A percentile compares a stretch with the other conserved stretches of the same genome.
Conservation (phyloP, 2,113 vertebrate species). For the Gymnorhina tibicen region DNA sequence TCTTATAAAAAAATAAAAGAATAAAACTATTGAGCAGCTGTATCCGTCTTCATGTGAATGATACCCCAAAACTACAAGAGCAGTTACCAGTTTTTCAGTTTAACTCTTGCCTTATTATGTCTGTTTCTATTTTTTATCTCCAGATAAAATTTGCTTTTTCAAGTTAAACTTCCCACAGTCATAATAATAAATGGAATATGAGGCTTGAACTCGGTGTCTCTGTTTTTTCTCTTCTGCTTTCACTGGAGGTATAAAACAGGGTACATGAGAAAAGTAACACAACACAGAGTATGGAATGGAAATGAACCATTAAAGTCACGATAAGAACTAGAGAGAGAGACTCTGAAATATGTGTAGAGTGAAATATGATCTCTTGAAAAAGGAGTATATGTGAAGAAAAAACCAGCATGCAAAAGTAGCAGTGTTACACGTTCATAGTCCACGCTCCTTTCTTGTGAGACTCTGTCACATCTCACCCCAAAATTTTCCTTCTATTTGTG, state of each 20-base stretch:
- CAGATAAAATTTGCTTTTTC: background rate
- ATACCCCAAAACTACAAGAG: background rate
- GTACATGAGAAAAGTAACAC: background rate
- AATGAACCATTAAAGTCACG: background rate
- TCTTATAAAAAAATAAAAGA: background rate
- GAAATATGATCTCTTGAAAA: background rate
- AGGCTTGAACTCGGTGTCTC: background rate
- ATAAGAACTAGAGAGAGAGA: background rate
- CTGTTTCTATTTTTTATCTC: background rate
- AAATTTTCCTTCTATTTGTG: background rate
- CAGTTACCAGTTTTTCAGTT: background rate
- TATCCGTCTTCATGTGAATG: background rate
- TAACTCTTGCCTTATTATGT: background rate
- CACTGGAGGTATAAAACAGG: background rate
- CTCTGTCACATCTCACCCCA: background rate
- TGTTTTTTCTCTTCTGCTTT: background rate
- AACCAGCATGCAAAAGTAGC: background rate
- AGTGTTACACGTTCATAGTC: background rate
- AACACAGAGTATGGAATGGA: background rate
- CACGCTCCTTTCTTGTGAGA: fast-evolving
- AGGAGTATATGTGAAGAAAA: background rate
- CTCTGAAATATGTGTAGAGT: background rate
- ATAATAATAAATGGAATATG: background rate
- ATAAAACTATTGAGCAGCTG: background rate
- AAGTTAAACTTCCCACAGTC: too few species aligned